Conservation (phyloP, 2,113 vertebrate species). For the Oreocharis arfaki region DNA sequence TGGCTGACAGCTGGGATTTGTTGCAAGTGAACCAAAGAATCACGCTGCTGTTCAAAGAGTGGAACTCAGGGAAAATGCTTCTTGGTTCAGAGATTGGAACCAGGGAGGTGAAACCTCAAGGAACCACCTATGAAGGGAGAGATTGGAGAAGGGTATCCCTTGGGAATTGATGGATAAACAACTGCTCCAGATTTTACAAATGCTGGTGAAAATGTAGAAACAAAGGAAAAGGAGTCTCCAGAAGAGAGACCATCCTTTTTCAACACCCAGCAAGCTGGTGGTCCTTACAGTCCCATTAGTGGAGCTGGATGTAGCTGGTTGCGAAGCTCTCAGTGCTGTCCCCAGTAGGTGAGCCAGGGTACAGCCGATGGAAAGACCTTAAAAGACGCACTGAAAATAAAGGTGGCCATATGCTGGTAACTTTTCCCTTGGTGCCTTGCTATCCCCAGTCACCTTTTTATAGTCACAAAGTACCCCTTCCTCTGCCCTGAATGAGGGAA, state of each 20-base stretch:
- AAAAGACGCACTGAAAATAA: background rate
- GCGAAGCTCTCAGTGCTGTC: background rate
- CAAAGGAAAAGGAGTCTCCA: background rate
- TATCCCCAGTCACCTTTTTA: background rate
- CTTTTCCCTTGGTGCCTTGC: background rate
- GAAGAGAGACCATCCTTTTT: background rate
- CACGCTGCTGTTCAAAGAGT: no score
- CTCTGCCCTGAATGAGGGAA: background rate
- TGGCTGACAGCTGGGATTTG: background rate
- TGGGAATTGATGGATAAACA: background rate
- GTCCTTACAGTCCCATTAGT: background rate
- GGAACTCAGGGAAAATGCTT: background rate
- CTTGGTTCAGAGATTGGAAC: background rate
- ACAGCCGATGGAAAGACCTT: background rate
- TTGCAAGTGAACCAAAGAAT: background rate
- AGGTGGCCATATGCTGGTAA: fast-evolving
- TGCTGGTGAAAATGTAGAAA: background rate
- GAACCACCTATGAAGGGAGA: background rate
- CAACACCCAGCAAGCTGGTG: background rate
- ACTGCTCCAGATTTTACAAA: fast-evolving
- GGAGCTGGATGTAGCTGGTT: no score
- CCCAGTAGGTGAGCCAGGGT: background rate
- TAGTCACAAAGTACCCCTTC: background rate
- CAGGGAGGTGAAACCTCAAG: background rate
- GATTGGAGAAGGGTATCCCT: background rate